These are phyloP conservation scores for Chiloscyllium plagiosum DNA, from an alignment of 2,113 vertebrate genomes.

Conservation along the genomic window DNA sequence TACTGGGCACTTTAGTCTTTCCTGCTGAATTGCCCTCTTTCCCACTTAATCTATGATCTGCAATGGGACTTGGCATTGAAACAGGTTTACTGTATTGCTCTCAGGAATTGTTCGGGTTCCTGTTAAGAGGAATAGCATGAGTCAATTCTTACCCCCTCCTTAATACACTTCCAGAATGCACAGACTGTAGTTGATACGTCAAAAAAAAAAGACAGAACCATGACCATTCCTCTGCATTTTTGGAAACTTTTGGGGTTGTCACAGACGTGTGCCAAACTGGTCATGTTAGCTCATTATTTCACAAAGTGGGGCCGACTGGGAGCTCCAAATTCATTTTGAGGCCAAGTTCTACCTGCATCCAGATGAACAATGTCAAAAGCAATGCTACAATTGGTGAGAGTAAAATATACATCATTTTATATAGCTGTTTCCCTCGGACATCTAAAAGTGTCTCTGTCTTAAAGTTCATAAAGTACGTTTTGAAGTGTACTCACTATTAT, in stretches of 20 bases:
- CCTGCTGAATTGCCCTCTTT: neutral
- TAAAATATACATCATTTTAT: neutral
- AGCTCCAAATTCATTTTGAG: neutral
- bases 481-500: too few relatives aligned
- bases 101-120: neutral
- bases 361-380: neutral
- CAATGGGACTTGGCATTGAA: neutral
- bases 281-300: neutral
- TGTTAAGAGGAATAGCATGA: neutral
- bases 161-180: neutral
- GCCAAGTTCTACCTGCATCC: neutral
- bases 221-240: neutral
- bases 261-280: neutral
- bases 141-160: neutral
- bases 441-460: neutral
- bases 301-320: neutral
- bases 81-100: neutral
- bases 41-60: neutral
- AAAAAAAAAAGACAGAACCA: neutral
- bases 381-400: neutral
- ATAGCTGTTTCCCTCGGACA: neutral
- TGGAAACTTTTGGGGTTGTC: neutral
- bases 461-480: neutral
- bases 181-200: neutral
- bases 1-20: neutral